phyloP scores from a whole-genome alignment of 2,888 invertebrate genomes.

The Gastrophysa polygoni region DNA sequence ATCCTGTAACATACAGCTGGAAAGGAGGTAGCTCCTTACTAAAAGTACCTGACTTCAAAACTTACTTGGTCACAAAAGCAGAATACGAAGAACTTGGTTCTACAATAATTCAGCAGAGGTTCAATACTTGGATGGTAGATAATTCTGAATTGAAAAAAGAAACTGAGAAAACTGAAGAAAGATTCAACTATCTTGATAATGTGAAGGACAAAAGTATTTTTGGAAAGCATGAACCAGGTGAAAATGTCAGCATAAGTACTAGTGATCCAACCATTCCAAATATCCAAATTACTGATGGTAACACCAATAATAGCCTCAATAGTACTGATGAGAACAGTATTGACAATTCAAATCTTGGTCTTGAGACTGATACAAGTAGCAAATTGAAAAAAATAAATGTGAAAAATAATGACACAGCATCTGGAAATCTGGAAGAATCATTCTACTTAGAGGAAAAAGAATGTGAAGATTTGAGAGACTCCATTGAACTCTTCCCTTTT shows the following conservation, averaged over 20 bases:
- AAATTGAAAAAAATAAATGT: neutral
- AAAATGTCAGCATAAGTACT: neutral
- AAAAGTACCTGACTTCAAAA: constrained; percentile 74
- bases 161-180: constrained; percentile 23
- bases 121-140: constrained; percentile 58
- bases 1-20: constrained; percentile 87
- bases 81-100: constrained; percentile 90
- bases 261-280: neutral
- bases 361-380: neutral
- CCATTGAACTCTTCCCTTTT: constrained; percentile 40
- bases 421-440: neutral
- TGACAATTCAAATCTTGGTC: neutral
- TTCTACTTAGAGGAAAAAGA: neutral
- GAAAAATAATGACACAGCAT: neutral
- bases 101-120: constrained; percentile 67
- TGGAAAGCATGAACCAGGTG: constrained; percentile 37
- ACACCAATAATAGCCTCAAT: neutral
- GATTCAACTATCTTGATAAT: constrained; percentile 38
- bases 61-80: constrained; percentile 75
- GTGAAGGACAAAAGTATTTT: constrained; percentile 39
- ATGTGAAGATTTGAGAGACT: constrained; percentile 34
- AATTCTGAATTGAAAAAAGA: constrained; percentile 31
- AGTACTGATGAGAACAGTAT: neutral
- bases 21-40: constrained; percentile 82
- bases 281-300: neutral